Evolutionary conservation across 2,888 invertebrate genomes (phyloP).

Genomic region (Hemicrepidius hirtus): DNA sequence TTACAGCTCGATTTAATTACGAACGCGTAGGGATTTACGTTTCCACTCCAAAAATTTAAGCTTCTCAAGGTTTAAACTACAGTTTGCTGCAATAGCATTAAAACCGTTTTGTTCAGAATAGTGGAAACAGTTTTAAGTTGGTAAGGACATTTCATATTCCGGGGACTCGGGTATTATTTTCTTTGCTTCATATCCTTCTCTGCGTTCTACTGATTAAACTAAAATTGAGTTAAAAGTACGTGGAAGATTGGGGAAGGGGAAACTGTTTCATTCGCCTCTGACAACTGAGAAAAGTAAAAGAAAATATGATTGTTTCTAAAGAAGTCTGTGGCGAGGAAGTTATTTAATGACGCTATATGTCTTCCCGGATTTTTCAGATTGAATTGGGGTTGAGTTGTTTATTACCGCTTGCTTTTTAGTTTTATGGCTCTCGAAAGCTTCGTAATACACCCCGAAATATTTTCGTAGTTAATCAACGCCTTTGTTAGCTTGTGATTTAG

Average conservation of each 20-base stretch:
- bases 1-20: background rate
- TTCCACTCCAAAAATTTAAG: conserved; percentile 2
- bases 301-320: conserved; percentile 59
- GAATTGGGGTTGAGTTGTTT: conserved; percentile 54
- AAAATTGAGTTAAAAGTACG: conserved; percentile 52
- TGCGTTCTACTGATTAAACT: conserved; percentile 49
- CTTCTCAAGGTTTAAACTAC: conserved; percentile 18
- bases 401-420: conserved; percentile 47
- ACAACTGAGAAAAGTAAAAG: conserved; percentile 39
- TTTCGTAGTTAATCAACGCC: conserved; percentile 39
- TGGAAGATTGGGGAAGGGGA: conserved; percentile 29
- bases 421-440: conserved; percentile 36
- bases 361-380: conserved; percentile 58
- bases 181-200: conserved; percentile 42
- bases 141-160: conserved; percentile 39
- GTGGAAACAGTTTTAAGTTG: conserved; percentile 40
- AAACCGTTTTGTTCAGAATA: conserved; percentile 32
- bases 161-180: conserved; percentile 23
- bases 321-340: conserved; percentile 55
- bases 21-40: background rate
- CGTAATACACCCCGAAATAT: conserved; percentile 33
- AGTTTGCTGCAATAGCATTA: conserved; percentile 23
- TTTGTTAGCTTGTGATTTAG: conserved; percentile 35
- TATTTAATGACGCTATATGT: conserved; percentile 60
- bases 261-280: conserved; percentile 40